These are phyloP conservation scores for Eubasilissa regina DNA, from an alignment of 1,140 invertebrate genomes.

Conservation along the genomic window DNA sequence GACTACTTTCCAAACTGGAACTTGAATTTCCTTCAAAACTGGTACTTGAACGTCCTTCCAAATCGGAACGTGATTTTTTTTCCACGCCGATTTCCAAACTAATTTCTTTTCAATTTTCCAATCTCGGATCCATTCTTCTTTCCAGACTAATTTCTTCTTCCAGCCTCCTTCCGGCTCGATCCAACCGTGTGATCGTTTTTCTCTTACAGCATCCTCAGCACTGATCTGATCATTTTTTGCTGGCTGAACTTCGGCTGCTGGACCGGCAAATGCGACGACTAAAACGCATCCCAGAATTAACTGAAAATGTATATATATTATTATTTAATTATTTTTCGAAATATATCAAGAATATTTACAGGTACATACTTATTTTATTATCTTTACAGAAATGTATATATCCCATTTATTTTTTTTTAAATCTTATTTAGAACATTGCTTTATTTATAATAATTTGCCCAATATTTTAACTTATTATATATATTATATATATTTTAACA, in stretches of 20 bases:
- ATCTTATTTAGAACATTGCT: too few relatives aligned
- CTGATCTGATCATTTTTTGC: conserved; percentile 51
- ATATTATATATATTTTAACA: too few relatives aligned
- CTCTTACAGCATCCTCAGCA: conserved; percentile 54
- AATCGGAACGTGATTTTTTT: conserved; percentile 75
- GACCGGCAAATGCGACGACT: conserved; percentile 54
- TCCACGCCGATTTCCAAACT: conserved; percentile 77
- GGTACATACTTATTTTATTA: too few relatives aligned
- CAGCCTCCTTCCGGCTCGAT: conserved; percentile 78
- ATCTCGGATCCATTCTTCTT: conserved; percentile 82
- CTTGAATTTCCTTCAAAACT: conserved; percentile 78
- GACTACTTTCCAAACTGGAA: conserved; percentile 76
- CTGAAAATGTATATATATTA: too few relatives aligned
- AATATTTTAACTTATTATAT: too few relatives aligned
- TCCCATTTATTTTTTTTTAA: too few relatives aligned
- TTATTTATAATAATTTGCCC: too few relatives aligned
- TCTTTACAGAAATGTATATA: too few relatives aligned
- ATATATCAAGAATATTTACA: too few relatives aligned
- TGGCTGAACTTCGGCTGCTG: conserved; percentile 56
- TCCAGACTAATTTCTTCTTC: conserved; percentile 83
- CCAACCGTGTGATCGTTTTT: conserved; percentile 63
- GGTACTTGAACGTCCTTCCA: conserved; percentile 79
- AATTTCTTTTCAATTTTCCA: conserved; percentile 85
- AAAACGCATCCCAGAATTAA: conserved; percentile 53
- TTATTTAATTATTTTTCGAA: too few relatives aligned